A percentile compares a stretch with the other conserved stretches of the same genome.
Evolutionary conservation across 2,797 vertebrate genomes (phyloP).

Genomic region (Coilia nasus): DNA sequence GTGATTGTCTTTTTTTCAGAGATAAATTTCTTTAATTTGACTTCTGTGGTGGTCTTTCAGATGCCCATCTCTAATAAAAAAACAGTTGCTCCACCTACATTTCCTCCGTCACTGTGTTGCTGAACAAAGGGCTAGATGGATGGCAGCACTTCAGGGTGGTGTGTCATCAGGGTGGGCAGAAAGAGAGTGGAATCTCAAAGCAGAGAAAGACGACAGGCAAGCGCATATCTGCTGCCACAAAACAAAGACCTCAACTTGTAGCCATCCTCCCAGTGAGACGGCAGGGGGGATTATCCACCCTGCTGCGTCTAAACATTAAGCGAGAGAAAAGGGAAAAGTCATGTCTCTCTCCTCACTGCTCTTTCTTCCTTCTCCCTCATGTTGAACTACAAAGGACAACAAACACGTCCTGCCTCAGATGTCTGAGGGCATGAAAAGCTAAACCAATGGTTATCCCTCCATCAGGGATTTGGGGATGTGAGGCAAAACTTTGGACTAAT

Average conservation of each 20-base stretch:
- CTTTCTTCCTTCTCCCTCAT: not conserved
- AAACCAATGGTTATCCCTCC: not conserved
- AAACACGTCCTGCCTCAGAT: not conserved
- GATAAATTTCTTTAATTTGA: slow-evolving; percentile 28
- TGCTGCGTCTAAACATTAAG: slow-evolving; percentile 2
- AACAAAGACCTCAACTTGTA: not conserved
- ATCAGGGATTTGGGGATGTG: not conserved
- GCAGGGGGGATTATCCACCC: not conserved
- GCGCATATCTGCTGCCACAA: not conserved
- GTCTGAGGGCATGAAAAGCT: not conserved
- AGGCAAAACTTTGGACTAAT: not conserved
- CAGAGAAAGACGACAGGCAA: not conserved
- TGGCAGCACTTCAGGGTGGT: not conserved
- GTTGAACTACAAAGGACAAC: not conserved
- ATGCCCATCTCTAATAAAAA: slow-evolving; percentile 29
- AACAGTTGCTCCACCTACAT: not conserved
- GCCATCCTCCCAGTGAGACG: not conserved
- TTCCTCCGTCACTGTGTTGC: not conserved
- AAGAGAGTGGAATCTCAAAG: not conserved
- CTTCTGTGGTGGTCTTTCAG: slow-evolving; percentile 32
- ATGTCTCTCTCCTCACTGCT: not conserved
- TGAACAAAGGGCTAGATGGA: not conserved
- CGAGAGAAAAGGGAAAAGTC: not conserved
- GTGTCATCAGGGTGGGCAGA: not conserved
- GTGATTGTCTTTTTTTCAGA: too few species aligned